These are phyloP conservation scores for Indicator maculatus DNA, from an alignment of 2,113 vertebrate species.

Conservation along the genomic window DNA sequence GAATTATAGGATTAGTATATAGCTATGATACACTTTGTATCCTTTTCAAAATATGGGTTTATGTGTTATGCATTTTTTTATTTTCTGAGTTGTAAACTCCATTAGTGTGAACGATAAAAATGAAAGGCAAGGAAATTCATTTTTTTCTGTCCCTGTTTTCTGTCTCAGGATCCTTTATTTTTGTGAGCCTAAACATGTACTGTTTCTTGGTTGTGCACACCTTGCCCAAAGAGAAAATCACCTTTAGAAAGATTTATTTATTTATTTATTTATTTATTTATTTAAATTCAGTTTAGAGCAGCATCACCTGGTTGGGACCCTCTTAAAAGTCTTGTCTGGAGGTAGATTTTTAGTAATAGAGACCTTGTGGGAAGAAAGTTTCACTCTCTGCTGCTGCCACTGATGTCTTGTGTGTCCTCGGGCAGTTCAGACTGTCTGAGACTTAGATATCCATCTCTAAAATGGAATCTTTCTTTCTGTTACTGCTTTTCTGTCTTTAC, in stretches of 20 bases:
- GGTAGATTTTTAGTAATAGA: not conserved
- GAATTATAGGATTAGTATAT: constrained; percentile 83
- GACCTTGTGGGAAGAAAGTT: not conserved
- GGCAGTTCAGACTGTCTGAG: not conserved
- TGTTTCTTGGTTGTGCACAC: not conserved
- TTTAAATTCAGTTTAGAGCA: not conserved
- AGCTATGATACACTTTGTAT: constrained; percentile 73
- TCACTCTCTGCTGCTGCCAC: not conserved
- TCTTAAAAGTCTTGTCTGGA: not conserved
- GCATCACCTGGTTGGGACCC: not conserved
- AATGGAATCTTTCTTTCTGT: not conserved
- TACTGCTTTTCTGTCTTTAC: not conserved
- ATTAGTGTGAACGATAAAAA: not conserved
- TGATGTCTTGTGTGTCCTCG: not conserved
- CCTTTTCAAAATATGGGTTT: constrained; percentile 77
- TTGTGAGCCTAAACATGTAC: not conserved
- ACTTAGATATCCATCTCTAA: not conserved
- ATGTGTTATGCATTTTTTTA: constrained; percentile 1
- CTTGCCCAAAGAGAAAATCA: not conserved
- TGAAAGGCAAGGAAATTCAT: not conserved
- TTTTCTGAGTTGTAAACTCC: constrained; percentile 18
- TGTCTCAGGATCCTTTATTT: not conserved
- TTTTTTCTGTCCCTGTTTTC: not conserved
- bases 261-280: not conserved
- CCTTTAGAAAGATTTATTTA: not conserved